phyloP scores from a whole-genome alignment of 2,113 vertebrate genomes.

The Saguinus imperator region DNA sequence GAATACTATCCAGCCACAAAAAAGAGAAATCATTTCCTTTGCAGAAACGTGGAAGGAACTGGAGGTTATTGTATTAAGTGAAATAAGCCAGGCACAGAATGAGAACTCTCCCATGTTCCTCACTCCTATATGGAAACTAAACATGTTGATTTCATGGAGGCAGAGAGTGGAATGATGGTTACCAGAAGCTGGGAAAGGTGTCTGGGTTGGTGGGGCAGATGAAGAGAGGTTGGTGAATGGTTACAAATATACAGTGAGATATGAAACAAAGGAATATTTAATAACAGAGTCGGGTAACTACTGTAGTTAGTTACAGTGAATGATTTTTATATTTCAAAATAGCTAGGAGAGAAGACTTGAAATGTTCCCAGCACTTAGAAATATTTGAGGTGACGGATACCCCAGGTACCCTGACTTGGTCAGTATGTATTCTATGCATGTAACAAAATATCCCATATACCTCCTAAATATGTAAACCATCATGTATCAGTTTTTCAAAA shows the following conservation, averaged over 20 bases:
- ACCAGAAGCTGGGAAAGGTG: neutral
- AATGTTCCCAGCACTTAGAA: neutral
- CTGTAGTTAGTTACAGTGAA: neutral
- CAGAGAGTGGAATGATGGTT: neutral
- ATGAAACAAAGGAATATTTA: neutral
- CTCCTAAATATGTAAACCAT: neutral
- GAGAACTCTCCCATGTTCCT: neutral
- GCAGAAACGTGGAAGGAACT: neutral
- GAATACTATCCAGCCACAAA: neutral
- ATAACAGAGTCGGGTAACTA: neutral
- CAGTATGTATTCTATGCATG: too few species aligned
- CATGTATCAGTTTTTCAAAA: neutral
- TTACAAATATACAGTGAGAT: neutral
- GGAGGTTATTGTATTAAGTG: neutral
- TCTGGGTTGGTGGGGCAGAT: neutral
- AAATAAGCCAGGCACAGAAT: neutral
- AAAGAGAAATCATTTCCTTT: neutral
- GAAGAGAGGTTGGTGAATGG: neutral
- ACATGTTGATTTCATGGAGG: neutral
- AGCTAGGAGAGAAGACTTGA: neutral
- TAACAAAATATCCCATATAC: neutral
- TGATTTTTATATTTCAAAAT: neutral
- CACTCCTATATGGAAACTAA: neutral
- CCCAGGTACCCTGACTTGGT: too few species aligned
- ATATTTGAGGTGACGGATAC: neutral